These are phyloP conservation scores for Sciurus carolinensis DNA, from an alignment of 2,797 vertebrate species.

Conservation along the genomic window DNA sequence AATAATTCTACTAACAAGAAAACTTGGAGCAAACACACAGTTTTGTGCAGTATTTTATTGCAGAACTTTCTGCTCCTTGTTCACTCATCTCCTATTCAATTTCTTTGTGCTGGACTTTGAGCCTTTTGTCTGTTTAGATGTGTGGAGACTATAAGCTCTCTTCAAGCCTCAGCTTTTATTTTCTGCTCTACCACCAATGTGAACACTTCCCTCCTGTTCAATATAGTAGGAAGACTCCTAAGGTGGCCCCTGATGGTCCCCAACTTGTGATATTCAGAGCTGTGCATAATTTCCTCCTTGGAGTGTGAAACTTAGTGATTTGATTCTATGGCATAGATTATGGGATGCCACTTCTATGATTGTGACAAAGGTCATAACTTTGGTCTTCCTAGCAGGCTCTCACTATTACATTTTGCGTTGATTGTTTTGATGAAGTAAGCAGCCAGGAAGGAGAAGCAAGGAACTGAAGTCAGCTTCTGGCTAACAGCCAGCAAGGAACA, in stretches of 20 bases:
- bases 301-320: background rate
- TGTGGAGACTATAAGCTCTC: background rate
- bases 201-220: background rate
- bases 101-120: background rate
- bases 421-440: conserved; percentile 29
- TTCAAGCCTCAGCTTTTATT: background rate
- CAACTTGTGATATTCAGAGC: background rate
- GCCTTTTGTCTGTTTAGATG: background rate
- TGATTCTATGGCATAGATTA: conserved; percentile 10
- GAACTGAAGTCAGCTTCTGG: background rate
- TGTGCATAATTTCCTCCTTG: background rate
- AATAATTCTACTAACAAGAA: background rate
- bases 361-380: conserved; percentile 38
- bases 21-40: background rate
- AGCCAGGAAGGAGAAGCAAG: background rate
- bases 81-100: background rate
- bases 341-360: background rate
- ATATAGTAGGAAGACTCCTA: background rate
- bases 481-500: background rate
- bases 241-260: background rate
- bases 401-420: background rate
- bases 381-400: background rate
- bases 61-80: background rate
- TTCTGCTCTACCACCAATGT: background rate
- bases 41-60: background rate